A percentile compares a stretch with the other conserved stretches of the same genome.
Conservation (phyloP, 2,797 vertebrate species). For the Heteromormyrus szaboi region DNA sequence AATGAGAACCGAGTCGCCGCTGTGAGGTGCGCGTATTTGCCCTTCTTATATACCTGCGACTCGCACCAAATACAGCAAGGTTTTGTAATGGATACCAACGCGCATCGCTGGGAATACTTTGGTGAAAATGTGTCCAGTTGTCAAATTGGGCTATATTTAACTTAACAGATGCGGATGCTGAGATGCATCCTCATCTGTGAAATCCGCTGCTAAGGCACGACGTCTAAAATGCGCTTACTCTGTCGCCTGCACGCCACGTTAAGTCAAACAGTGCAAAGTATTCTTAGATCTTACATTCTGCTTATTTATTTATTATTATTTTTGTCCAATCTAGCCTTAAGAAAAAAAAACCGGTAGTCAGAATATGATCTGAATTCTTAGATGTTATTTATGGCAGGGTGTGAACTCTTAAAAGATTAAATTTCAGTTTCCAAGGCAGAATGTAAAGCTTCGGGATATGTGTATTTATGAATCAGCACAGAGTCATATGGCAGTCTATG, state of each 20-base stretch:
- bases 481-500: background rate
- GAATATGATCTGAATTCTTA: conserved; percentile 5
- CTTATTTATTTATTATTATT: background rate
- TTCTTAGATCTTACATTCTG: background rate
- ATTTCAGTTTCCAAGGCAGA: conserved; percentile 27
- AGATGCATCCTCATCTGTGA: conserved; percentile 44
- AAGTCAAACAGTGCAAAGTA: background rate
- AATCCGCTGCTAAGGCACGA: background rate
- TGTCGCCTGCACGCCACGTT: background rate
- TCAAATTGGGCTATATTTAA: conserved; percentile 65
- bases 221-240: background rate
- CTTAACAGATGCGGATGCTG: conserved; percentile 62
- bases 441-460: conserved; percentile 14
- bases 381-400: conserved; percentile 10
- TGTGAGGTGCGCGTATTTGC: background rate
- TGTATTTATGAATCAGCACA: conserved; percentile 14
- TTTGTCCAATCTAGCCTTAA: background rate
- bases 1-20: conserved; percentile 55
- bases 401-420: conserved; percentile 8
- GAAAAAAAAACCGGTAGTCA: background rate
- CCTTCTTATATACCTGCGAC: conserved; percentile 58
- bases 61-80: conserved; percentile 66
- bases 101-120: conserved; percentile 54
- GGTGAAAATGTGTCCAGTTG: conserved; percentile 71
- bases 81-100: conserved; percentile 62